These are phyloP conservation scores for Hoplodrina blanda DNA, from an alignment of 2,888 invertebrate species.

Conservation along the genomic window DNA sequence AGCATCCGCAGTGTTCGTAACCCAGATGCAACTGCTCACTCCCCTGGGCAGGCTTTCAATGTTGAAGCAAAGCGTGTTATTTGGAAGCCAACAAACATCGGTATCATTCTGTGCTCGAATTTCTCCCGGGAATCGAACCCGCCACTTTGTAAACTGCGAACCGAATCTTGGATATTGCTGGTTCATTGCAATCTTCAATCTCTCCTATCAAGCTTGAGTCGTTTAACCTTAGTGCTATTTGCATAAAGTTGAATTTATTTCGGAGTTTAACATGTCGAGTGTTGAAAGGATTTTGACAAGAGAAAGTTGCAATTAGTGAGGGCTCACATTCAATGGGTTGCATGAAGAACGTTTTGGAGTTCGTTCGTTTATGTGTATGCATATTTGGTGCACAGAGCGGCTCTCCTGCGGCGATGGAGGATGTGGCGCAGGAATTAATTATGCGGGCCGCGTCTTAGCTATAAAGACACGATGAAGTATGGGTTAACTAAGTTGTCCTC, in stretches of 20 bases:
- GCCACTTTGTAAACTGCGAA: conserved; percentile 61
- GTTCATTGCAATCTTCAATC: conserved; percentile 38
- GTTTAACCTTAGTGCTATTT: not conserved
- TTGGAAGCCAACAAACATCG: conserved; percentile 52
- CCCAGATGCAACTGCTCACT: conserved; percentile 37
- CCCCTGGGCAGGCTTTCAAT: conserved; percentile 57
- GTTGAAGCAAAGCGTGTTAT: conserved; percentile 55
- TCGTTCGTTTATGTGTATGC: conserved; percentile 27
- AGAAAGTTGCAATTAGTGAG: conserved; percentile 49
- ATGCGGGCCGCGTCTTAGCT: conserved; percentile 47
- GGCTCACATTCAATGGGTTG: conserved; percentile 18
- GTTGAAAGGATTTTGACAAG: conserved; percentile 22
- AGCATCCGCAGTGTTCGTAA: conserved; percentile 16
- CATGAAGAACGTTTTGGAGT: conserved; percentile 36
- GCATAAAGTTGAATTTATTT: not conserved
- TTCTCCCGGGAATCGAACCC: conserved; percentile 60
- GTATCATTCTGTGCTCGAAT: conserved; percentile 51
- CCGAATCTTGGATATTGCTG: conserved; percentile 56
- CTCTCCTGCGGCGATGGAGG: conserved; percentile 11
- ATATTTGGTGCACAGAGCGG: conserved; percentile 17
- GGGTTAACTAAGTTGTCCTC: conserved; percentile 37
- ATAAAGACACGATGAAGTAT: conserved; percentile 38
- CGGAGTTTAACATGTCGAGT: not conserved
- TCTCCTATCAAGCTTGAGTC: not conserved
- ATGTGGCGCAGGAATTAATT: conserved; percentile 33